These are phyloP conservation scores for Drosophila repleta DNA, from an alignment of 1,140 invertebrate genomes.

Conservation along the genomic window DNA sequence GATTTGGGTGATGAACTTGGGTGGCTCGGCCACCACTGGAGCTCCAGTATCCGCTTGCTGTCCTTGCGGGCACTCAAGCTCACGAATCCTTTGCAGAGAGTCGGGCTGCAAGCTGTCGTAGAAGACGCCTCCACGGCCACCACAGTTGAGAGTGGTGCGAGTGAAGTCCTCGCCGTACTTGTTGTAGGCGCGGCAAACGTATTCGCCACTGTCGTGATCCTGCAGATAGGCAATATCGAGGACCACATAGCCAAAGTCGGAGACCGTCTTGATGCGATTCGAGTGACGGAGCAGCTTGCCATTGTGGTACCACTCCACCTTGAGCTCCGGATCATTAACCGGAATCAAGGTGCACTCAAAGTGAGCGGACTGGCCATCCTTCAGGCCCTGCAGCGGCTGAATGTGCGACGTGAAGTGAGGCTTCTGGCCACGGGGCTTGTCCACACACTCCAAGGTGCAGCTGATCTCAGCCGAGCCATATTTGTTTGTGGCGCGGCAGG, in stretches of 20 bases:
- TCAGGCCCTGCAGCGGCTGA: conserved; percentile 92
- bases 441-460: conserved; percentile 92
- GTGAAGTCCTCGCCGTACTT: conserved; percentile 96
- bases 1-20: conserved; percentile 95
- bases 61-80: conserved; percentile 90
- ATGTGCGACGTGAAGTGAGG: conserved; percentile 95
- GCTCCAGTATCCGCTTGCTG: conserved; percentile 87
- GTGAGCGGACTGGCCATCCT: conserved; percentile 96
- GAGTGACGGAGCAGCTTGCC: conserved; percentile 94
- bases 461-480: conserved; percentile 95
- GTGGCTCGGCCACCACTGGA: conserved; percentile 91
- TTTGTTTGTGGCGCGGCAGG: conserved; percentile 94
- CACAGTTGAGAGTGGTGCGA: conserved; percentile 91
- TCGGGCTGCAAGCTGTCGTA: conserved; percentile 97
- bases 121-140: conserved; percentile 94
- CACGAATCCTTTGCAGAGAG: conserved; percentile 94
- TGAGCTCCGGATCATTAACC: conserved; percentile 96
- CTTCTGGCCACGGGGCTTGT: conserved; percentile 92
- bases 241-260: conserved; percentile 98
- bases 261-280: conserved; percentile 96
- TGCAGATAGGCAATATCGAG: conserved; percentile 97
- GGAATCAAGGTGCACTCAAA: conserved; percentile 96
- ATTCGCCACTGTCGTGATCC: conserved; percentile 96
- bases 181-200: conserved; percentile 94
- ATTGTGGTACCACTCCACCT: conserved; percentile 98